Evolutionary conservation across 1,140 invertebrate genomes (phyloP), one percentile per base, ranked within the genome.

Genomic region (Thaumatotibia leucotreta): DNA sequence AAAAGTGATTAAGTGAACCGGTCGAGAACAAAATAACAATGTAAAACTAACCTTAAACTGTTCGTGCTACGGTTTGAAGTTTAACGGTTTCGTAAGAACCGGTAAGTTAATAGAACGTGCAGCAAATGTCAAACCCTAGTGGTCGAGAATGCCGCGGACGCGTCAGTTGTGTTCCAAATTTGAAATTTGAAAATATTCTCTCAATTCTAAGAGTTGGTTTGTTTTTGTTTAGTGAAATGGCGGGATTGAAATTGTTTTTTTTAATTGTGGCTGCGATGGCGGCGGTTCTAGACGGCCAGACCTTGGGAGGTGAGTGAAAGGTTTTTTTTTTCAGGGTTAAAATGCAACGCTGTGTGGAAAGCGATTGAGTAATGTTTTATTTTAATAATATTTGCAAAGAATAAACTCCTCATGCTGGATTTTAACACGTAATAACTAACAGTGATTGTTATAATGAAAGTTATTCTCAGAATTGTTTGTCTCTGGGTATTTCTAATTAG

Each of bases 91-190:
- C 63, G 0, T 8, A 6, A 61, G 31, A 66, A 74, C 35, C 67
- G 69, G 39, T 45, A 45, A 72, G 54, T 61, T 65, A 50, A 67
- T 52, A 71, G 74, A 70, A 70, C 77, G 75, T 77, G 76, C 62
- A 62, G 68, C 54, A 78, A 84, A 84, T 84, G 79, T 83, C 80
- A 84, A 83, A 76, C 65, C 68, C 63, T 68, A 72, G 75, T 58
- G 77, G 74, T 76, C 63, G 45, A 63, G 63, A 63, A 80, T 71
- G 77, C 67, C 79, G 74, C 75, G 70, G 65, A 65, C 33, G 65
- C 52, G 52, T 14, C 10, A 71, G 68, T 75, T 73, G 76, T 72
- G 68, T 83, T 82, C 73, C 65, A 70, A 77, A 74, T 73, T 72
- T 58, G 64, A 77, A 79, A 68, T 74, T 61, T 27, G 72, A 68